Base-by-base conservation (phyloP, 2,888 invertebrate species). In the Oscheius sp. region DNA sequence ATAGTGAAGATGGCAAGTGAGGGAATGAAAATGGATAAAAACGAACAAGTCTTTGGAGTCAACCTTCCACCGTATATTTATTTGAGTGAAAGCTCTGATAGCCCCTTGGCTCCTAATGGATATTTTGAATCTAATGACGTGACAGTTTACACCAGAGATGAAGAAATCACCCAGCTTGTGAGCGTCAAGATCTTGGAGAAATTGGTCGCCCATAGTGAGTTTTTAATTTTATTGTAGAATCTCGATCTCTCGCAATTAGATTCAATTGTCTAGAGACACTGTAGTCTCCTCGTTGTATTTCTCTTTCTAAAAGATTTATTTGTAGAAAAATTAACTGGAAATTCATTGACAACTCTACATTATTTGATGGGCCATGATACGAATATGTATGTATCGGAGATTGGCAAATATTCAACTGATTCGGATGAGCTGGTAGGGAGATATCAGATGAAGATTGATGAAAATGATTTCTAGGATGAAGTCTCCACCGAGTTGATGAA, bases 401-500 rank as follows among this genome's bases (percentile, higher is more conserved):
- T 53, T 5, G 65, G 65, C 12, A 52, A 53, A 29, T 23, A 52
- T 5, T n/a, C 31, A 2, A 27, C 20, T 10, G 65, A 65, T 2
- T 37, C n/a, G 1, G 53, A 53, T 10, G 64, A 64, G 12, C 39
- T 65, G 37, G 65, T 65, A 33, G 10, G 65, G 27, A 12, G 55
- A 6, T 39, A 23, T 20, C 23, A 1, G 34, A 1, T 33, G 29
- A 8, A 31, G 12, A 23, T 15, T n/a, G 17, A 48, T 6, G 33
- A 15, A n/a, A 20, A 17, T 48, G 31, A 23, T 10, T 29, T 46
- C 6, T 15, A 69, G 72, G 73, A 73, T 45, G 77, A 77, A 31
- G 42, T 77, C 8, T 75, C 77, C 0, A 67, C 65, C 25, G 73
- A 77, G 25, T 65, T 77, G 23, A 55, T 68, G 12, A 55, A 33